Evolutionary conservation across 2,888 invertebrate genomes (phyloP).

Genomic region (Neoitamus cyanurus): DNA sequence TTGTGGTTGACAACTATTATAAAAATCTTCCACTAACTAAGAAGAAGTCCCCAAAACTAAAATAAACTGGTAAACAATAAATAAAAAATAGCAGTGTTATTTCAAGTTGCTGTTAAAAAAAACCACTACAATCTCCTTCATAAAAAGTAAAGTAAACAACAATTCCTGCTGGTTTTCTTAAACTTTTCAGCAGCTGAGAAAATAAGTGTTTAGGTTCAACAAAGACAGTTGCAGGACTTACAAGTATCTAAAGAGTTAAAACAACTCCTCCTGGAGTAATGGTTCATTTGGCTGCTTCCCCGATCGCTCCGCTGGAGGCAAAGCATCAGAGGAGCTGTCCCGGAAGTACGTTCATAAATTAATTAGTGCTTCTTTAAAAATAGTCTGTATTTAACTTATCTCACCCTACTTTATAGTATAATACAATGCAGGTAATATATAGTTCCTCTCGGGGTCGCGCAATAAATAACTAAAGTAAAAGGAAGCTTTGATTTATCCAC

Average conservation of each 20-base stretch:
- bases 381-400: slow-evolving; percentile 30
- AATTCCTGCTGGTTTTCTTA: background rate
- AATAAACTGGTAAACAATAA: background rate
- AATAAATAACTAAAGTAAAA: slow-evolving; percentile 37
- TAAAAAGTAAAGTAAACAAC: slow-evolving; percentile 13
- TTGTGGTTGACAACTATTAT: too few species aligned
- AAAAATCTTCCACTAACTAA: too few species aligned
- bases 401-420: slow-evolving; percentile 21
- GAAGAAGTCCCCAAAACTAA: background rate
- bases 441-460: background rate
- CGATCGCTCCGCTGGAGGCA: background rate
- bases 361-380: background rate
- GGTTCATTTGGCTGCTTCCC: background rate
- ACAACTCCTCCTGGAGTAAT: background rate
- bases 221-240: background rate
- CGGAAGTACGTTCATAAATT: slow-evolving; percentile 14
- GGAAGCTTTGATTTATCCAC: background rate
- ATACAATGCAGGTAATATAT: slow-evolving; percentile 16
- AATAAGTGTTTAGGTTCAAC: background rate
- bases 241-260: slow-evolving; percentile 3
- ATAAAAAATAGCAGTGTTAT: background rate
- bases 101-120: background rate
- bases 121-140: slow-evolving; percentile 20
- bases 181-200: background rate
- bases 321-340: background rate